phyloP scores from a whole-genome alignment of 2,113 vertebrate genomes.

The Phrynocephalus versicolor region DNA sequence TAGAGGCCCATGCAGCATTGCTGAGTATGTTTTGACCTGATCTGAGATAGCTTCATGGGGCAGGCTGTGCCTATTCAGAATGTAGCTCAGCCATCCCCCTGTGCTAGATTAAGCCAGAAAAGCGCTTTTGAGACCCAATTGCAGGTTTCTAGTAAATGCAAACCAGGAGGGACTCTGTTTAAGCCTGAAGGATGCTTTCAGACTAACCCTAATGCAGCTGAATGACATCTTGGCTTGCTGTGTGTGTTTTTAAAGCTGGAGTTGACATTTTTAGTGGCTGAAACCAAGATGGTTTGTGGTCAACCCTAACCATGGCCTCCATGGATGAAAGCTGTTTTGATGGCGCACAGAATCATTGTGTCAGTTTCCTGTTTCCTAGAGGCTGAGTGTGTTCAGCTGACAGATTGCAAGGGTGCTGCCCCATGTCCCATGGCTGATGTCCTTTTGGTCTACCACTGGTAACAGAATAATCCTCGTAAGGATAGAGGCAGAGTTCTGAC shows the following conservation, averaged over 20 bases:
- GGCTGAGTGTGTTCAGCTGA: background rate
- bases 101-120: background rate
- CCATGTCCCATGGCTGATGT: background rate
- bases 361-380: background rate
- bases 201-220: background rate
- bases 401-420: background rate
- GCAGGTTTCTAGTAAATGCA: background rate
- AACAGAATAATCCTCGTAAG: background rate
- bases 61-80: background rate
- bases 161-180: background rate
- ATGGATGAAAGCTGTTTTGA: background rate
- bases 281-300: constrained; percentile 10
- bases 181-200: background rate
- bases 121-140: background rate
- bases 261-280: background rate
- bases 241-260: background rate
- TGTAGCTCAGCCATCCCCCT: background rate
- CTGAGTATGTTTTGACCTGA: too few species aligned
- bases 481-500: background rate
- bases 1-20: too few species aligned
- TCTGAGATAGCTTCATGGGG: background rate
- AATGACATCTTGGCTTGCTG: background rate
- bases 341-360: background rate
- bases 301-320: background rate
- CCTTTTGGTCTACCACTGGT: background rate